Percentiles rank a stretch among this genome's conserved stretches.
phyloP scores from a whole-genome alignment of 2,888 invertebrate species.

The Sacculina carcini region DNA sequence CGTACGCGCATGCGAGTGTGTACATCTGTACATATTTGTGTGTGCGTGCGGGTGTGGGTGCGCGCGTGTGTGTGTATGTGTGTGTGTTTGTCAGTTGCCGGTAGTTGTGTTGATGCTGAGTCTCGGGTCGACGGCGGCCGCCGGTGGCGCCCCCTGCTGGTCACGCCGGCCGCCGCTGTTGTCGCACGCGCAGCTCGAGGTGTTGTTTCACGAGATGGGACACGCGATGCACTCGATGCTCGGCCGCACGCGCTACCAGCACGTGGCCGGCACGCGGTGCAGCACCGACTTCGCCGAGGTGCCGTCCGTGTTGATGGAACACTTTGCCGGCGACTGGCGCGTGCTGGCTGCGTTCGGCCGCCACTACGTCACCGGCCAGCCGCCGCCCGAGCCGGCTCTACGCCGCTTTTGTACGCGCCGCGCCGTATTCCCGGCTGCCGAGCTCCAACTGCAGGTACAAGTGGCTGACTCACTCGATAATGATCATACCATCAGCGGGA shows the following conservation, averaged over 20 bases:
- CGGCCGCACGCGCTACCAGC: slow-evolving; percentile 72
- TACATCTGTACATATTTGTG: neutral
- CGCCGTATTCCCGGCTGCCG: slow-evolving; percentile 61
- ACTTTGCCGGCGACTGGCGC: slow-evolving; percentile 68
- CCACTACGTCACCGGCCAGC: slow-evolving; percentile 67
- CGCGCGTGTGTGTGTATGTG: no score
- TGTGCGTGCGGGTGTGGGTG: no score
- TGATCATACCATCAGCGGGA: no score
- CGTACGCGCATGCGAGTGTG: no score
- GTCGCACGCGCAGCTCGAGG: slow-evolving; percentile 62
- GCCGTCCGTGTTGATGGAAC: slow-evolving; percentile 95
- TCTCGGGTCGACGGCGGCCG: no score
- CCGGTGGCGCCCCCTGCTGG: slow-evolving; percentile 44
- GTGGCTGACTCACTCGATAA: no score
- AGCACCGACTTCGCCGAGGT: slow-evolving; percentile 96
- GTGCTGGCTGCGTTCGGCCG: slow-evolving; percentile 59
- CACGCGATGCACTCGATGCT: slow-evolving; percentile 98
- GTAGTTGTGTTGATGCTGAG: slow-evolving; percentile 81
- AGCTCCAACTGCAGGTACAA: slow-evolving; percentile 49
- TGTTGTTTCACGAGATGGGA: slow-evolving; percentile 94
- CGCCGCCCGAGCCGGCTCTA: slow-evolving; percentile 51
- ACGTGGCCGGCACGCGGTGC: slow-evolving; percentile 89
- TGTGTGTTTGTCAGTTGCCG: slow-evolving; percentile 32
- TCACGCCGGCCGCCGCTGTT: slow-evolving; percentile 44
- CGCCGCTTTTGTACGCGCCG: slow-evolving; percentile 57